phyloP scores from a whole-genome alignment of 2,888 invertebrate species.

The Altica lythri region DNA sequence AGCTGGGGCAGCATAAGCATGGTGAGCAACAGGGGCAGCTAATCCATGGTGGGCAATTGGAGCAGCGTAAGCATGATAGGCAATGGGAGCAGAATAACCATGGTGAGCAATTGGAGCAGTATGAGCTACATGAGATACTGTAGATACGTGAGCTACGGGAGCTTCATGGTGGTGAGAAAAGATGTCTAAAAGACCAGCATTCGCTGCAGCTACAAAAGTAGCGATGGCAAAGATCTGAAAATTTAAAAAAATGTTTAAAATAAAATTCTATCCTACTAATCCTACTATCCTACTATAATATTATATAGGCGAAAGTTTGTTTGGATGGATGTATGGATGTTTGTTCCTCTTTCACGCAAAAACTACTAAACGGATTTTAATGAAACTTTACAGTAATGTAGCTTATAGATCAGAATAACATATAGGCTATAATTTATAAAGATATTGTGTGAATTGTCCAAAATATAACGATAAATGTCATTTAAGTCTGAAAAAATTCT shows the following conservation, averaged over 20 bases:
- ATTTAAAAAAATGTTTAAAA: no score
- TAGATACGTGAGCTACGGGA: constrained; percentile 8
- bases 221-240: constrained; percentile 37
- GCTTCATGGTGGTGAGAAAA: constrained; percentile 16
- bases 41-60: constrained; percentile 30
- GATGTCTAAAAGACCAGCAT: constrained; percentile 39
- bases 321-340: no score
- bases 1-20: constrained; percentile 34
- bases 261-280: constrained; percentile 2
- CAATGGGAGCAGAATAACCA: constrained; percentile 16
- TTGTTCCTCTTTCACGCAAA: no score
- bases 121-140: not conserved
- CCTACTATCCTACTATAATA: no score
- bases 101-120: constrained; percentile 28
- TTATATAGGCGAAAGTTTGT: no score
- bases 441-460: no score
- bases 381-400: no score
- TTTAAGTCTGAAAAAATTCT: no score
- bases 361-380: no score
- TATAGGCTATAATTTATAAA: no score
- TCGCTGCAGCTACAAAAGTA: constrained; percentile 37
- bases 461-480: no score
- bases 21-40: constrained; percentile 34
- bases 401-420: no score
- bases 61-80: constrained; percentile 22